Percentiles rank a stretch among this genome's conserved stretches.
phyloP scores from a whole-genome alignment of 2,888 invertebrate species.

The Matsumyia berberina region DNA sequence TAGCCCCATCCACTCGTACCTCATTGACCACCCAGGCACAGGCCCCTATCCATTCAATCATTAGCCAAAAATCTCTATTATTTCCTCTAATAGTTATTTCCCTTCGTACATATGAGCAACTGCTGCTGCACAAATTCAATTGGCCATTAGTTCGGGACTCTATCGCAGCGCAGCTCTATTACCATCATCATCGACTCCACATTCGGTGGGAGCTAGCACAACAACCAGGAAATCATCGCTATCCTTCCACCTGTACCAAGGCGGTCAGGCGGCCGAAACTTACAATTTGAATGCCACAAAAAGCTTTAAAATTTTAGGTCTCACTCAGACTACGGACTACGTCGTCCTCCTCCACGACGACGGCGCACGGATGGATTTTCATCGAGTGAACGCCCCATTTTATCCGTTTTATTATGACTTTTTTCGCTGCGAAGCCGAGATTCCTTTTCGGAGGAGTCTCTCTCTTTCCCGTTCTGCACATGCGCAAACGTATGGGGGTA shows the following conservation, averaged over 20 bases:
- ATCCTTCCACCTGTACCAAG: conserved; percentile 37
- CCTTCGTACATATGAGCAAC: conserved; percentile 45
- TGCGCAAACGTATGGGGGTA: conserved; percentile 38
- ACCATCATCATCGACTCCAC: conserved; percentile 52
- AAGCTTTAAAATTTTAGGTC: conserved; percentile 64
- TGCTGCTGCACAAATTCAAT: conserved; percentile 70
- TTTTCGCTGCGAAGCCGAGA: conserved; percentile 44
- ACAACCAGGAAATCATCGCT: conserved; percentile 65
- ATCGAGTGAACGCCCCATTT: conserved; percentile 71
- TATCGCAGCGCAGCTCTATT: conserved; percentile 22
- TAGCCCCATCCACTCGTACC: background rate
- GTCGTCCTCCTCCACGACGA: background rate
- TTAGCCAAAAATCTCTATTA: conserved; percentile 66
- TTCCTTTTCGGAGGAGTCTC: conserved; percentile 23
- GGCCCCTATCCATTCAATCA: conserved; percentile 40
- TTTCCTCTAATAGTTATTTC: conserved; percentile 45
- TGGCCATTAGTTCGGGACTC: conserved; percentile 56
- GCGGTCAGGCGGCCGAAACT: conserved; percentile 36
- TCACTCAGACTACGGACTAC: conserved; percentile 40
- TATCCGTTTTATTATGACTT: conserved; percentile 56
- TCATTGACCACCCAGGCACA: conserved; percentile 55
- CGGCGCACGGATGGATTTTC: conserved; percentile 49
- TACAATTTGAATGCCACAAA: conserved; percentile 61
- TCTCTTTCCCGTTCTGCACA: conserved; percentile 47
- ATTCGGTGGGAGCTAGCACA: conserved; percentile 20